A percentile compares a stretch with the other conserved stretches of the same genome.
phyloP scores from a whole-genome alignment of 2,113 vertebrate species.

The Scomber colias region DNA sequence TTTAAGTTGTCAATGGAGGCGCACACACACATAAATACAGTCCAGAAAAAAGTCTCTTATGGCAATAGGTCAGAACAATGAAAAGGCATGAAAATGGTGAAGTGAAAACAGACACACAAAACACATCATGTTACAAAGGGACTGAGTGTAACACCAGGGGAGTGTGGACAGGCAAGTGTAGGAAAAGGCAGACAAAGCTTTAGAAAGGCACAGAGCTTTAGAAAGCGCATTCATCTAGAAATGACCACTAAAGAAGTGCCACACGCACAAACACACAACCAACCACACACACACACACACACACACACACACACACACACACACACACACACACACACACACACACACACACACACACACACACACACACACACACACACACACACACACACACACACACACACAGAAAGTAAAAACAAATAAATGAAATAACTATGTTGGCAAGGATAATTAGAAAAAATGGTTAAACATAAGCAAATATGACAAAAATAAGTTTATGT shows the following conservation, averaged over 20 bases:
- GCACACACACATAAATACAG: constrained; percentile 21
- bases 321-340: constrained; percentile 9
- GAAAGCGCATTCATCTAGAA: constrained; percentile 67
- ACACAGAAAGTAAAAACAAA: constrained; percentile 53
- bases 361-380: constrained; percentile 15
- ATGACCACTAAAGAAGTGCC: constrained; percentile 71
- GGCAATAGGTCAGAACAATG: constrained; percentile 61
- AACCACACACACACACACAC: too few species aligned
- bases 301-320: too few species aligned
- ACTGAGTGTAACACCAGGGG: constrained; percentile 26
- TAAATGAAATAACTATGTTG: constrained; percentile 53
- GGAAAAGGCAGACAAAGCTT: constrained; percentile 73
- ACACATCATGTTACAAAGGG: constrained; percentile 27
- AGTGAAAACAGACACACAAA: constrained; percentile 18
- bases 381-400: not conserved
- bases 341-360: constrained; percentile 19
- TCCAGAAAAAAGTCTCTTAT: constrained; percentile 59
- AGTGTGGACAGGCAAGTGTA: constrained; percentile 25
- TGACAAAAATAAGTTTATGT: constrained; percentile 30
- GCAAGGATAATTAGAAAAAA: constrained; percentile 55
- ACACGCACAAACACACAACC: constrained; percentile 28
- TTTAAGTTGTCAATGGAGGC: constrained; percentile 27
- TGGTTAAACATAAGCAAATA: constrained; percentile 27
- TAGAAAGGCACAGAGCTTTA: constrained; percentile 86
- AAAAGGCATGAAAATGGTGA: constrained; percentile 39